Percentiles rank a stretch among this genome's conserved stretches.
Evolutionary conservation across 2,888 invertebrate species (phyloP).

Genomic region (Willowsia nigromaculata): DNA sequence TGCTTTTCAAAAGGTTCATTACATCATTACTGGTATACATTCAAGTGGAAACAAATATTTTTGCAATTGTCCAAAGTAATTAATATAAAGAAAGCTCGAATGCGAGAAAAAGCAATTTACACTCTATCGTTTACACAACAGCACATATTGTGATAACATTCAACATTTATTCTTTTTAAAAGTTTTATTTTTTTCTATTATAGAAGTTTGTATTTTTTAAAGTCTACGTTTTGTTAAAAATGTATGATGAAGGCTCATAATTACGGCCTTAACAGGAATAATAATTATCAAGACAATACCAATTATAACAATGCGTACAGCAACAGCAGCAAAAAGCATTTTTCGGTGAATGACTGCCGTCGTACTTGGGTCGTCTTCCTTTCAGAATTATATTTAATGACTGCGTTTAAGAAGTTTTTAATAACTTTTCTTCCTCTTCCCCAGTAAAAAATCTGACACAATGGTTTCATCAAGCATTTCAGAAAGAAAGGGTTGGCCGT

Average conservation of each 20-base stretch:
- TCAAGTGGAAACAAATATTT: neutral
- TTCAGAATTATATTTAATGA: constrained; percentile 57
- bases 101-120: constrained; percentile 9
- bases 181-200: neutral
- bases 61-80: constrained; percentile 29
- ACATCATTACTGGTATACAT: neutral
- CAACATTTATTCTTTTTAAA: neutral
- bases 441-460: constrained; percentile 34
- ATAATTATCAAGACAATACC: constrained; percentile 72
- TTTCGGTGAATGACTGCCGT: constrained; percentile 50
- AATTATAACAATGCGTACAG: constrained; percentile 68
- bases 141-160: neutral
- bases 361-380: constrained; percentile 33
- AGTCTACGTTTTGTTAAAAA: neutral
- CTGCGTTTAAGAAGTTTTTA: constrained; percentile 48
- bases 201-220: neutral
- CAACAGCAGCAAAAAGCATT: neutral
- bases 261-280: constrained; percentile 67
- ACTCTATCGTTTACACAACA: neutral
- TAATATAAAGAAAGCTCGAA: neutral
- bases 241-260: constrained; percentile 57
- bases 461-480: constrained; percentile 24
- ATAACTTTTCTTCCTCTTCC: constrained; percentile 19
- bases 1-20: constrained; percentile 19
- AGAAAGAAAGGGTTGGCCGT: constrained; percentile 1